A percentile compares a stretch with the other conserved stretches of the same genome.
phyloP scores from a whole-genome alignment of 2,888 invertebrate genomes.

The Chirona hameri region DNA sequence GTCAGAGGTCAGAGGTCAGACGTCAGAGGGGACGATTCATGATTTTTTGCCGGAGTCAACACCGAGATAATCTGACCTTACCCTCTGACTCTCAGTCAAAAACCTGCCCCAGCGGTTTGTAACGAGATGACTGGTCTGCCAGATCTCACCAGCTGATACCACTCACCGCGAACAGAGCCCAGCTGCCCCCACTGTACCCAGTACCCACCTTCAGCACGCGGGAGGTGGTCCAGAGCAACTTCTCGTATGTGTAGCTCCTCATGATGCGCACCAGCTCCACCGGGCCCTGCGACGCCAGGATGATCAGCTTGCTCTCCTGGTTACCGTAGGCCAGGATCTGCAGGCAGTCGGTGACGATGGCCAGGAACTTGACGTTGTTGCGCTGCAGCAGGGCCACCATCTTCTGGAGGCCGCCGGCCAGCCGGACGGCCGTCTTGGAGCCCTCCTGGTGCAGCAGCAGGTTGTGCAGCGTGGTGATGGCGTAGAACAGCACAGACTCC shows the following conservation, averaged over 20 bases:
- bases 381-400: constrained; percentile 95
- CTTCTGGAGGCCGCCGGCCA: constrained; percentile 96
- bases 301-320: constrained; percentile 89
- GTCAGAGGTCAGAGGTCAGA: too few relatives aligned
- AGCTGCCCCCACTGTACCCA: too few relatives aligned
- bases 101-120: too few relatives aligned
- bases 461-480: constrained; percentile 97
- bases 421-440: constrained; percentile 94
- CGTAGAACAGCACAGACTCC: constrained; percentile 96
- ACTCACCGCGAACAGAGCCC: too few relatives aligned
- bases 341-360: constrained; percentile 98
- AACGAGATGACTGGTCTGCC: too few relatives aligned
- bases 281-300: constrained; percentile 92
- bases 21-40: too few relatives aligned
- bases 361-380: constrained; percentile 96
- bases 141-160: too few relatives aligned
- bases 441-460: constrained; percentile 95
- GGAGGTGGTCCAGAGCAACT: constrained; percentile 97
- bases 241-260: constrained; percentile 96
- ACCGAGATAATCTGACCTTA: too few relatives aligned
- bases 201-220: constrained; percentile 79
- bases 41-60: too few relatives aligned
- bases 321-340: constrained; percentile 93
- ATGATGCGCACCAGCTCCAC: constrained; percentile 95
- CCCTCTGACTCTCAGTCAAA: too few relatives aligned